Evolutionary conservation across 2,888 invertebrate species (phyloP).

Genomic region (Thelaira solivaga): DNA sequence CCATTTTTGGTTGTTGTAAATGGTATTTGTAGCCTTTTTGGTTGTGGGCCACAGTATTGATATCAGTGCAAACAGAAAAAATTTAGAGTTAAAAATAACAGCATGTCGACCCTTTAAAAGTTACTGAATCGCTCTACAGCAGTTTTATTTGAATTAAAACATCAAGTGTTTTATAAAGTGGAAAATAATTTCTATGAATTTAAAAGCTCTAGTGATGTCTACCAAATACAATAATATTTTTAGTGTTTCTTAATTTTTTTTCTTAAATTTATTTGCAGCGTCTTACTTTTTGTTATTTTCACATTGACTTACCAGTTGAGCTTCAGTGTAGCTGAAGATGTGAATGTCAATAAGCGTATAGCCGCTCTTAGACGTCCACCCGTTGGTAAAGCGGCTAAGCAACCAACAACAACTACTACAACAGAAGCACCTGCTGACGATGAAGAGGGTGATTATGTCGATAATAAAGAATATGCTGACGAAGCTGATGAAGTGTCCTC

Average conservation of each 20-base stretch:
- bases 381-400: slow-evolving; percentile 69
- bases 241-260: background rate
- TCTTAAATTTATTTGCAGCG: slow-evolving; percentile 60
- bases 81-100: no score
- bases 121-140: no score
- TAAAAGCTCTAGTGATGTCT: background rate
- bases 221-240: background rate
- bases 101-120: no score
- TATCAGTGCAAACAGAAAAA: no score
- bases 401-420: slow-evolving; percentile 73
- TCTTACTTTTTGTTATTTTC: slow-evolving; percentile 70
- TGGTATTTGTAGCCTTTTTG: no score
- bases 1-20: no score
- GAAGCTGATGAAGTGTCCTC: slow-evolving; percentile 72
- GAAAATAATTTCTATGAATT: no score
- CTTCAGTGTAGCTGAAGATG: slow-evolving; percentile 68
- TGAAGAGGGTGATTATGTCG: slow-evolving; percentile 78
- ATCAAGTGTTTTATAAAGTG: no score
- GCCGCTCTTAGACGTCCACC: slow-evolving; percentile 72
- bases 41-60: no score
- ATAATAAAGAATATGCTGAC: slow-evolving; percentile 77
- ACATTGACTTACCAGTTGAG: slow-evolving; percentile 68
- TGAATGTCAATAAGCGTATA: slow-evolving; percentile 67
- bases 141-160: no score
- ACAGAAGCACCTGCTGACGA: slow-evolving; percentile 69